phyloP scores from a whole-genome alignment of 1,140 invertebrate species.

The Proales similis region DNA sequence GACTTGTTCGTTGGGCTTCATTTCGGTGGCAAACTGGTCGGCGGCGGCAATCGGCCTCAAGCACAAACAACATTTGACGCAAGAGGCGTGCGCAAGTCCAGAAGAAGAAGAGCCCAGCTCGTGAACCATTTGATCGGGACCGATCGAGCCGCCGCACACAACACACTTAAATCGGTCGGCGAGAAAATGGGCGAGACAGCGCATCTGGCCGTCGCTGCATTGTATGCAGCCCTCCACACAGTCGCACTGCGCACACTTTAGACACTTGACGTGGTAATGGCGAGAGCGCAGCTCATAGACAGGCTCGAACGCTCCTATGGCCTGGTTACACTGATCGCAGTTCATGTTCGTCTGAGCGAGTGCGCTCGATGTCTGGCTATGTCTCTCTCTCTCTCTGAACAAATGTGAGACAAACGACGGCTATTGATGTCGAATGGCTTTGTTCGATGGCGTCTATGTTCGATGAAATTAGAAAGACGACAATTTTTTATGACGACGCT shows the following conservation, averaged over 20 bases:
- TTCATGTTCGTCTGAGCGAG: neutral
- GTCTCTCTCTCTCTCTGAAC: neutral
- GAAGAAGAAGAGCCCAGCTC: neutral
- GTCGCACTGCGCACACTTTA: conserved; percentile 2
- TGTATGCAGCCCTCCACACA: neutral
- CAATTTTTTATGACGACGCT: neutral
- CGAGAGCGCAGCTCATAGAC: neutral
- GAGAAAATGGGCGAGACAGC: neutral
- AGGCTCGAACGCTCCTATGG: neutral
- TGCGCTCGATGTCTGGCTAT: neutral
- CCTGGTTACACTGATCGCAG: conserved; percentile 14
- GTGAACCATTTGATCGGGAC: neutral
- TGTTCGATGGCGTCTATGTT: neutral
- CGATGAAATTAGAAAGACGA: neutral
- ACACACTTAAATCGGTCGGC: conserved; percentile 7
- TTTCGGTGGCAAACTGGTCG: neutral
- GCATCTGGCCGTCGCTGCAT: neutral
- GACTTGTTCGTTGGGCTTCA: neutral
- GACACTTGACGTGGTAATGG: conserved; percentile 15
- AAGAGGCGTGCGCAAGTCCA: neutral
- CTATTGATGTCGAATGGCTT: neutral
- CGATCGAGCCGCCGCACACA: neutral
- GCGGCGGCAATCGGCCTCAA: neutral
- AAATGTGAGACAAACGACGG: too few relatives aligned
- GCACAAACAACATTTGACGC: neutral